phyloP scores from a whole-genome alignment of 2,888 invertebrate genomes.

The Steinernema scapterisci region DNA sequence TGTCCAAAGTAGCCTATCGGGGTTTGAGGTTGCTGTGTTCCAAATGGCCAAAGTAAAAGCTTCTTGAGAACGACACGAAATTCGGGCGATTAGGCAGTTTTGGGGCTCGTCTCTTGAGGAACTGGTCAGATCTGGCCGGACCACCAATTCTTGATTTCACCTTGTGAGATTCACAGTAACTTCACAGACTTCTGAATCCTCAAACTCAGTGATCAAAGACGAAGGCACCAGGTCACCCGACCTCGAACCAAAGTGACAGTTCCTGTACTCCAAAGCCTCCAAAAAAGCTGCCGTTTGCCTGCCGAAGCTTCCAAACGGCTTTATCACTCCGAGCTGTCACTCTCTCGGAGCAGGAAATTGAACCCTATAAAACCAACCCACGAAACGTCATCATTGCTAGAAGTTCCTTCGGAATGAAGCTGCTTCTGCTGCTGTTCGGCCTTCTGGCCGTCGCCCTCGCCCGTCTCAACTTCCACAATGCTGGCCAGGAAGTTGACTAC shows the following conservation, averaged over 20 bases:
- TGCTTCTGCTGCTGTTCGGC: neutral
- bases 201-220: neutral
- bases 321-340: constrained; percentile 1
- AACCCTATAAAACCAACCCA: neutral
- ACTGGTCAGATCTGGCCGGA: no score
- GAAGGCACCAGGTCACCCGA: neutral
- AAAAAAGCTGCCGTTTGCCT: neutral
- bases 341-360: neutral
- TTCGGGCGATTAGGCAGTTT: no score
- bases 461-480: neutral
- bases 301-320: neutral
- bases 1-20: no score
- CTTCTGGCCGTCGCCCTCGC: constrained; percentile 7
- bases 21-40: no score
- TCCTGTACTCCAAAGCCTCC: neutral
- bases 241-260: no score
- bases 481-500: neutral
- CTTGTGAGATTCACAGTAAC: no score
- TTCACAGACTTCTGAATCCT: no score
- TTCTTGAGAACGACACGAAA: no score
- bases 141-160: no score
- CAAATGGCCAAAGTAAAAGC: no score
- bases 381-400: neutral
- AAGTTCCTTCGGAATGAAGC: neutral
- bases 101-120: no score